A percentile compares a stretch with the other conserved stretches of the same genome.
These are phyloP conservation scores for Eristalinus sepulchralis DNA, from an alignment of 2,888 invertebrate genomes.

Conservation along the genomic window DNA sequence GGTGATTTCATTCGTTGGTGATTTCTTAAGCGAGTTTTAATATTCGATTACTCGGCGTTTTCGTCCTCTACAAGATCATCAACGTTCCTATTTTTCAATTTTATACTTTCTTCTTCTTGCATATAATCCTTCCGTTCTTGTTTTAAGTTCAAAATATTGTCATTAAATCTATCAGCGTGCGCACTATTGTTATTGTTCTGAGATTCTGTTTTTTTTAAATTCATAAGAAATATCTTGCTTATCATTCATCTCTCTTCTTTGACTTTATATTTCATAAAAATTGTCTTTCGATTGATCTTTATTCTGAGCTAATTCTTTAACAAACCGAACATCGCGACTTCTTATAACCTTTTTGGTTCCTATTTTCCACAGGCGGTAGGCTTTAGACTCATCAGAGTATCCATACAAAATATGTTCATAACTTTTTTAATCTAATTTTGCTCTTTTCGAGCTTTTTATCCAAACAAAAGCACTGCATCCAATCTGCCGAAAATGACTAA, in stretches of 20 bases:
- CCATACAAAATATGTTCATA: too few relatives aligned
- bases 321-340: conserved; percentile 45
- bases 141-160: not conserved
- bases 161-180: not conserved
- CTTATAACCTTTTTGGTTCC: conserved; percentile 9
- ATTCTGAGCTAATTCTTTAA: not conserved
- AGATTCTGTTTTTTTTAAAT: not conserved
- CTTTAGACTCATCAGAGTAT: conserved; percentile 49
- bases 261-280: too few relatives aligned
- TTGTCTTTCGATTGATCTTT: not conserved
- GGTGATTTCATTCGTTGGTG: too few relatives aligned
- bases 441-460: conserved; percentile 21
- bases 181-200: not conserved
- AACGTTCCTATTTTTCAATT: not conserved
- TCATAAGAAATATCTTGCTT: not conserved
- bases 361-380: conserved; percentile 47
- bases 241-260: too few relatives aligned
- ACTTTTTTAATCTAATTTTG: conserved; percentile 31
- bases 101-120: not conserved
- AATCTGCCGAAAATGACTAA: conserved; percentile 44
- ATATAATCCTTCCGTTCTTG: not conserved
- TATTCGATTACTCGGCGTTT: too few relatives aligned
- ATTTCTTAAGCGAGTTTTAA: too few relatives aligned
- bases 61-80: too few relatives aligned
- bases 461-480: conserved; percentile 21